These are phyloP conservation scores for Muraenolepis orangiensis DNA, from an alignment of 2,797 vertebrate species.

Conservation along the genomic window DNA sequence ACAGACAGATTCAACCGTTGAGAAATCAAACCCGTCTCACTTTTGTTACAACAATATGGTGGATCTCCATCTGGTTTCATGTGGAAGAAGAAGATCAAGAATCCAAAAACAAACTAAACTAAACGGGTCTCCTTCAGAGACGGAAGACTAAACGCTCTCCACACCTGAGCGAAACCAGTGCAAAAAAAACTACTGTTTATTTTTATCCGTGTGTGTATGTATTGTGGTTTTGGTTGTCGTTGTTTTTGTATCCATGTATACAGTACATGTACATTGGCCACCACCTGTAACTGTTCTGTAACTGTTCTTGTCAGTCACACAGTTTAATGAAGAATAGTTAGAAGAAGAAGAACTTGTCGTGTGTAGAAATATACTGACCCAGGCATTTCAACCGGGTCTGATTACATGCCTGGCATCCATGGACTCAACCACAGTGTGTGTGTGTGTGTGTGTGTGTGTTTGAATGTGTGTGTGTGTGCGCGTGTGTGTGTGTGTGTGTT, in stretches of 20 bases:
- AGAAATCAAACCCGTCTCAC: neutral
- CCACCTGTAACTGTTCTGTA: conserved; percentile 19
- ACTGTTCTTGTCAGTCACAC: conserved; percentile 10
- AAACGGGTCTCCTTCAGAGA: neutral
- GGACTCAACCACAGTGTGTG: neutral
- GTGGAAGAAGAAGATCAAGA: neutral
- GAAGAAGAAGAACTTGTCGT: neutral
- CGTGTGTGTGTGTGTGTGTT: too few species aligned
- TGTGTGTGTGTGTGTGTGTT: too few species aligned
- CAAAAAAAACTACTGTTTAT: neutral
- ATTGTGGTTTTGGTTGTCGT: neutral
- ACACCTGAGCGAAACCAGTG: neutral
- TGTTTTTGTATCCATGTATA: neutral
- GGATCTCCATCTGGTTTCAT: neutral
- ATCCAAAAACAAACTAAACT: too few species aligned
- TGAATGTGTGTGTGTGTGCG: too few species aligned
- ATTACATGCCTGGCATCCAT: neutral
- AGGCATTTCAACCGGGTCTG: neutral
- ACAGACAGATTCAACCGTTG: neutral
- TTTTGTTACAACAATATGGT: neutral
- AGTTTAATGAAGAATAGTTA: conserved; percentile 13
- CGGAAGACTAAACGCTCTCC: neutral
- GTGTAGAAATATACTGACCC: neutral
- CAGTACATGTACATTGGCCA: conserved; percentile 20
- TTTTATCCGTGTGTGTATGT: neutral